Conservation (phyloP, 2,888 invertebrate species). For the Nemotelus pantherinus region DNA sequence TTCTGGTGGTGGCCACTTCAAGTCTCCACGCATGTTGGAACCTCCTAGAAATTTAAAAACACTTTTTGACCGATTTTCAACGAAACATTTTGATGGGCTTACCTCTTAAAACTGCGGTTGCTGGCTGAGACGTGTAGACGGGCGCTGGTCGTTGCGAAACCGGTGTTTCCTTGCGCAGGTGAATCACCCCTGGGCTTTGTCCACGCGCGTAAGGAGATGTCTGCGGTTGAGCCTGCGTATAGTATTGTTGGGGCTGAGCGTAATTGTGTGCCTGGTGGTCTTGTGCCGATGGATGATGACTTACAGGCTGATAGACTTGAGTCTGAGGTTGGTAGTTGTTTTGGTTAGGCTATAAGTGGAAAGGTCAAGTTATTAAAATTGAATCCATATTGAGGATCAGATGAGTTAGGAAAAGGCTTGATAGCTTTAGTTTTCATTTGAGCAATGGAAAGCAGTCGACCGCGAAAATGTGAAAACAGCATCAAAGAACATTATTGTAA, state of each 20-base stretch:
- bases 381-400: background rate
- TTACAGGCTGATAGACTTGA: slow-evolving; percentile 50
- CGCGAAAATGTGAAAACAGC: slow-evolving; percentile 11
- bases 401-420: slow-evolving; percentile 9
- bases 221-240: slow-evolving; percentile 54
- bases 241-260: slow-evolving; percentile 50
- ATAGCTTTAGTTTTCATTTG: slow-evolving; percentile 11
- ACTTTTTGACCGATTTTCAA: background rate
- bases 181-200: slow-evolving; percentile 69
- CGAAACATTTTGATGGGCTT: slow-evolving; percentile 46
- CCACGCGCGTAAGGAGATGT: slow-evolving; percentile 53
- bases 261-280: slow-evolving; percentile 44
- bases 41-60: slow-evolving; percentile 68
- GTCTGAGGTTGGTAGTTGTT: slow-evolving; percentile 49
- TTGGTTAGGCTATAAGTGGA: slow-evolving; percentile 39
- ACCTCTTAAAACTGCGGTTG: slow-evolving; percentile 77
- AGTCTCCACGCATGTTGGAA: slow-evolving; percentile 85
- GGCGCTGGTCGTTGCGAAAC: slow-evolving; percentile 80
- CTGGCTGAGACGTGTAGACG: slow-evolving; percentile 82
- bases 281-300: slow-evolving; percentile 46
- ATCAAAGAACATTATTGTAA: background rate
- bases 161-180: slow-evolving; percentile 76
- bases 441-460: background rate
- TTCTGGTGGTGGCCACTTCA: slow-evolving; percentile 86
- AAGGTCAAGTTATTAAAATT: background rate